Percentiles rank a stretch among this genome's conserved stretches.
phyloP scores from a whole-genome alignment of 2,113 vertebrate species.

The Myotis brandtii region DNA sequence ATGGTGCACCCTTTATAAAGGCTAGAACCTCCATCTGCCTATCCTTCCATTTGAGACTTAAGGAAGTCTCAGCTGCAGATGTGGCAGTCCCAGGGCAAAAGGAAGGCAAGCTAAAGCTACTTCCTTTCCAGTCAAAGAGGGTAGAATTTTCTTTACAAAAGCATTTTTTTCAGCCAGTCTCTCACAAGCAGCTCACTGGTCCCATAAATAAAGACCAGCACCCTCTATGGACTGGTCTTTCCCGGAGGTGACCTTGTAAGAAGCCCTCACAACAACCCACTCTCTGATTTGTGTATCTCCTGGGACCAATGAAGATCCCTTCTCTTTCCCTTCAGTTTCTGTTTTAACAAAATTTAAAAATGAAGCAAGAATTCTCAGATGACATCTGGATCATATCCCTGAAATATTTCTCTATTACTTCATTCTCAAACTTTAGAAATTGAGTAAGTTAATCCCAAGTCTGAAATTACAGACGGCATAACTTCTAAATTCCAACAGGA shows the following conservation, averaged over 20 bases:
- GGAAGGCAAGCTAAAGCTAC: constrained; percentile 63
- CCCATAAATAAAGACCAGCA: constrained; percentile 68
- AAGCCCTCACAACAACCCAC: neutral
- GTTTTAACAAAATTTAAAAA: constrained; percentile 47
- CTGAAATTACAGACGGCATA: neutral
- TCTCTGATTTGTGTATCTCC: constrained; percentile 52
- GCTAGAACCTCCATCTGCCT: constrained; percentile 83
- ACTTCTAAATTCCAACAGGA: neutral
- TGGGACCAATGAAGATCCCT: constrained; percentile 27
- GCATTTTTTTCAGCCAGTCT: neutral
- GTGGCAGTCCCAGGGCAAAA: constrained; percentile 69
- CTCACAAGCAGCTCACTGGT: constrained; percentile 30
- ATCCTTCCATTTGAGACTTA: constrained; percentile 68
- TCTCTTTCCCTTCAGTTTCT: constrained; percentile 8
- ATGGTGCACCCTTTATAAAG: constrained; percentile 78
- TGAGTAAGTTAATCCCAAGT: neutral
- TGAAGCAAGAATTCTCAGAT: neutral
- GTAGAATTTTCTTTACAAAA: constrained; percentile 56
- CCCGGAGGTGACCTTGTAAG: constrained; percentile 4
- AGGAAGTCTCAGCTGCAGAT: constrained; percentile 77
- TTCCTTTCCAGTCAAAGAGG: constrained; percentile 68
- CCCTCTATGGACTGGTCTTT: neutral
- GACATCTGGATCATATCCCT: neutral
- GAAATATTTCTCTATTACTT: neutral
- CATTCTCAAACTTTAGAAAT: neutral